phyloP scores from a whole-genome alignment of 1,140 invertebrate genomes.

The Heliothis virescens region DNA sequence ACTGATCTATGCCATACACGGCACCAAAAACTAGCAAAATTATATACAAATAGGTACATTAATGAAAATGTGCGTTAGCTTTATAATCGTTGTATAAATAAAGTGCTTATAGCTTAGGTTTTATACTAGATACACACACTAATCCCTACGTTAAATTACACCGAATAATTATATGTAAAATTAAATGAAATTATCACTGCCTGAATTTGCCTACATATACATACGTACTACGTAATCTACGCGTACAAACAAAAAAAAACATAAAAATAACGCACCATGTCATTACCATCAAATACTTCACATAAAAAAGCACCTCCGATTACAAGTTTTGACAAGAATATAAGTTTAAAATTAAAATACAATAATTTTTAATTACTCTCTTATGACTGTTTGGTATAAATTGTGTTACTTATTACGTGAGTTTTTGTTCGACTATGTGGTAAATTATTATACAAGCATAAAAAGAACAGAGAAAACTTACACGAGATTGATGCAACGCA shows the following conservation, averaged over 20 bases:
- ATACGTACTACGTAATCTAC: constrained; percentile 52
- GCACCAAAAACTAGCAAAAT: constrained; percentile 10
- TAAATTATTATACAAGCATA: not conserved
- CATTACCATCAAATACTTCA: constrained; percentile 61
- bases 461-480: not conserved
- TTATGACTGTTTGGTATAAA: constrained; percentile 35
- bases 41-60: constrained; percentile 27
- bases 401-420: not conserved
- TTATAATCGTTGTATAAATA: constrained; percentile 40
- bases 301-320: constrained; percentile 72
- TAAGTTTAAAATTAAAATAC: constrained; percentile 51
- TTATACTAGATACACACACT: constrained; percentile 30
- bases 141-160: constrained; percentile 23
- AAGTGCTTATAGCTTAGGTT: constrained; percentile 23
- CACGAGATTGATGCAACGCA: not conserved
- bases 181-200: constrained; percentile 45
- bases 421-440: constrained; percentile 17
- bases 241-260: constrained; percentile 66
- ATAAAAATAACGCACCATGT: constrained; percentile 74
- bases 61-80: constrained; percentile 22
- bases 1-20: not conserved
- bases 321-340: constrained; percentile 68
- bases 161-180: constrained; percentile 25
- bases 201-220: constrained; percentile 44
- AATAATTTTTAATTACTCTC: constrained; percentile 9